Evolutionary conservation across 2,888 invertebrate species (phyloP).

Genomic region (Aplocera efformata): DNA sequence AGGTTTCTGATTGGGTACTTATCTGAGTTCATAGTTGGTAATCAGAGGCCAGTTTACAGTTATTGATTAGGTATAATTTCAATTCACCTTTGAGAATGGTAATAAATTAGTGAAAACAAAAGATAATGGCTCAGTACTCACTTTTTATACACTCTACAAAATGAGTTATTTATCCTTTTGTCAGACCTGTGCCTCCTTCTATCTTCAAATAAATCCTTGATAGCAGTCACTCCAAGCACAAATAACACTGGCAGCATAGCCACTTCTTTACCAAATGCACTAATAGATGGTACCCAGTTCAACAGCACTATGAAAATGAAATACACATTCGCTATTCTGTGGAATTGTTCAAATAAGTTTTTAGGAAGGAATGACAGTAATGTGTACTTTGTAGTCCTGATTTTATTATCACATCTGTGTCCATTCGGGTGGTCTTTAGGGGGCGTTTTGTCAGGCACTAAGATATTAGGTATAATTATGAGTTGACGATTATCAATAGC

Average conservation of each 20-base stretch:
- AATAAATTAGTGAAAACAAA: not conserved
- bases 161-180: conserved; percentile 95
- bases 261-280: conserved; percentile 97
- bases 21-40: too few relatives aligned
- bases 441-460: conserved; percentile 90
- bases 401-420: conserved; percentile 89
- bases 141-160: conserved; percentile 95
- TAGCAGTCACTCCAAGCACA: conserved; percentile 95
- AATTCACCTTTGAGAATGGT: not conserved
- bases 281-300: conserved; percentile 97
- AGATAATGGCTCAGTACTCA: conserved; percentile 59
- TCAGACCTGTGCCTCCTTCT: conserved; percentile 93
- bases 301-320: conserved; percentile 97
- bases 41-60: too few relatives aligned
- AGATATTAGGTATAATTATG: conserved; percentile 91
- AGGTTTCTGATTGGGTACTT: too few relatives aligned
- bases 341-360: conserved; percentile 98
- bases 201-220: conserved; percentile 97
- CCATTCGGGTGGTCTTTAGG: conserved; percentile 91
- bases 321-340: conserved; percentile 98
- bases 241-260: conserved; percentile 97
- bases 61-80: too few relatives aligned
- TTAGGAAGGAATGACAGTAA: conserved; percentile 95
- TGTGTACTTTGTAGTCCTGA: conserved; percentile 97
- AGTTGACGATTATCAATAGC: conserved; percentile 85